Base-by-base conservation (phyloP, 1,140 invertebrate species). In the Leptinotarsa lineolata region DNA sequence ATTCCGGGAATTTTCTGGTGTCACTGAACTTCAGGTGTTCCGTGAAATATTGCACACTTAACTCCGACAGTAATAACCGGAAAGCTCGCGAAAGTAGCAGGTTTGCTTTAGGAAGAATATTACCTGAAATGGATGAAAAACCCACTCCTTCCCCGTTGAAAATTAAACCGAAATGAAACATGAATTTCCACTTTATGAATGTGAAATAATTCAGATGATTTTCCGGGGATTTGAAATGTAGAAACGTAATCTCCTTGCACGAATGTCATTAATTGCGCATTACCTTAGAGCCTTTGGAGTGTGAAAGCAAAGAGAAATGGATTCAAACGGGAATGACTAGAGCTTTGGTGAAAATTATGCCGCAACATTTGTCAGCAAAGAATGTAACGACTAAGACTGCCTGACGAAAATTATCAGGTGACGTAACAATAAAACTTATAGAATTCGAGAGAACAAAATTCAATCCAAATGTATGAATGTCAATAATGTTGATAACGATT, bases 201-300 rank as follows among this genome's bases (percentile, higher is more conserved):
- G 48, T 54, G 48, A 18, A 54, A 54, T 54, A 54, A 54, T 54
- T 54, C 48, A 54, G 48, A 54, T 18, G 48, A 54, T 54, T 54
- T 54, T 54, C 15, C 16, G 4, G 15, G 48, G 48, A 54, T 54
- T 54, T 54, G 48, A 54, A 54, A 54, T n/a, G 48, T 54, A 54
- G 48, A 54, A 54, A 54, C 48, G 48, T 54, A 54, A 54, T 54
- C 48, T 54, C 48, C 4, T 54, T 54, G 48, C 15, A 54, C n/a
- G 48, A 54, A 54, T 54, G n/a, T 54, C 48, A 54, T 54, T 54
- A 54, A 54, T 54, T 54, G 48, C 48, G 48, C 16, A 54, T 54
- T 54, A 54, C 15, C 15, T 54, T 18, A 13, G 16, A 18, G 48
- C 15, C n/a, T 54, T 54, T 54, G 48, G 16, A 54, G 48, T 54